Conservation (phyloP, 2,888 invertebrate species). For the Amaurobius ferox region DNA sequence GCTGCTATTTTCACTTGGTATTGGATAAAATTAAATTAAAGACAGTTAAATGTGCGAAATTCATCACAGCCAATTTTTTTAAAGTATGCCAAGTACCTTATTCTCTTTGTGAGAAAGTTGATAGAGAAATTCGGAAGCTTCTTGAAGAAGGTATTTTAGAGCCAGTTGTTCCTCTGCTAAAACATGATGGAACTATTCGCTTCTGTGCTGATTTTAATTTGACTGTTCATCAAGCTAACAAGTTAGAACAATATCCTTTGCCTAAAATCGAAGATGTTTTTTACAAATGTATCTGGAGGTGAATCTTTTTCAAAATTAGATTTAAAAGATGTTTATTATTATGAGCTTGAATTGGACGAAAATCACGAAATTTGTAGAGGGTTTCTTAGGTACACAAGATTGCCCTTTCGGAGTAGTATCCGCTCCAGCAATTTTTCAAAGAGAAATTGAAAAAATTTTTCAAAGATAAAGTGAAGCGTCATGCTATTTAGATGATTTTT, state of each 20-base stretch:
- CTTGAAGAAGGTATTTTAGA: conserved; percentile 19
- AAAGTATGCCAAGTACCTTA: conserved; percentile 20
- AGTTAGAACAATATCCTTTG: neutral
- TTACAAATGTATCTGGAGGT: neutral
- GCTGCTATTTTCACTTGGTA: too few species aligned
- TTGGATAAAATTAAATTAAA: too few species aligned
- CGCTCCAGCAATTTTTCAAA: conserved; percentile 33
- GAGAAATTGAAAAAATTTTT: too few species aligned
- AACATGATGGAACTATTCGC: neutral
- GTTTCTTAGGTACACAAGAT: neutral
- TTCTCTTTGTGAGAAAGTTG: conserved; percentile 18
- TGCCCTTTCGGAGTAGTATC: neutral
- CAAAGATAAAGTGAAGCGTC: neutral
- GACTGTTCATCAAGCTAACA: conserved; percentile 11
- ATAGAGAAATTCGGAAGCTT: neutral
- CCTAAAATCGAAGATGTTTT: neutral
- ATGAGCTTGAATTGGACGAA: conserved; percentile 28
- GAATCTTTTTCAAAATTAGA: conserved; percentile 24
- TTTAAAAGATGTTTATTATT: conserved; percentile 30
- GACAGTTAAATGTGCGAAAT: neutral
- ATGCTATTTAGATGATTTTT: conserved; percentile 19
- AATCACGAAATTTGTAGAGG: neutral
- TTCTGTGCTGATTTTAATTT: conserved; percentile 11
- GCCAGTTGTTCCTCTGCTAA: conserved; percentile 32
- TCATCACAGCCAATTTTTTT: neutral